These are phyloP conservation scores for Papilio machaon DNA, from an alignment of 1,140 invertebrate species.

Conservation along the genomic window DNA sequence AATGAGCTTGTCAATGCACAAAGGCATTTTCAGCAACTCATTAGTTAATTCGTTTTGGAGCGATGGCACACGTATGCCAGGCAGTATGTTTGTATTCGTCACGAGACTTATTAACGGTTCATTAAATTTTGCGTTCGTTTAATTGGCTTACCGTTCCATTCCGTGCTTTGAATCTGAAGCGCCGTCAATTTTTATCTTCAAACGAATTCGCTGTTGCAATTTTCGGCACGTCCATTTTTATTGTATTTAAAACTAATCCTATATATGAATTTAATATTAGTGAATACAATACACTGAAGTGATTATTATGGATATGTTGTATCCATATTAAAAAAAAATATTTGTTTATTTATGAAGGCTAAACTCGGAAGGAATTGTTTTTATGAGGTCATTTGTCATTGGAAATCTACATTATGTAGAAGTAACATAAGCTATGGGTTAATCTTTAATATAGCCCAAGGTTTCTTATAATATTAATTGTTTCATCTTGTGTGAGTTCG, in stretches of 20 bases:
- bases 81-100: constrained; percentile 58
- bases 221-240: constrained; percentile 10
- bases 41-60: constrained; percentile 17
- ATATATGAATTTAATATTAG: constrained; percentile 8
- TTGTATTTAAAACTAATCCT: constrained; percentile 27
- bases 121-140: constrained; percentile 69
- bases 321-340: background rate
- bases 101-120: constrained; percentile 71
- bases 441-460: too few relatives aligned
- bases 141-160: constrained; percentile 74
- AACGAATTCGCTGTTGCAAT: constrained; percentile 10
- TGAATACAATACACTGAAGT: background rate
- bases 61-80: constrained; percentile 14
- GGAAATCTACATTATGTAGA: too few relatives aligned
- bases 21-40: background rate
- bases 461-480: background rate
- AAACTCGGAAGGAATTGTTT: constrained; percentile 7
- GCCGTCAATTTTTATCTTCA: constrained; percentile 47
- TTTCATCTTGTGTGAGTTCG: background rate
- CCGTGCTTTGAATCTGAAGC: constrained; percentile 66
- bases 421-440: too few relatives aligned
- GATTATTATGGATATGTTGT: background rate
- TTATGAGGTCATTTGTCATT: background rate
- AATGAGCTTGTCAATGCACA: constrained; percentile 1
- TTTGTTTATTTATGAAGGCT: constrained; percentile 1